phyloP scores from a whole-genome alignment of 2,797 vertebrate genomes.

The Eleutherodactylus coqui region DNA sequence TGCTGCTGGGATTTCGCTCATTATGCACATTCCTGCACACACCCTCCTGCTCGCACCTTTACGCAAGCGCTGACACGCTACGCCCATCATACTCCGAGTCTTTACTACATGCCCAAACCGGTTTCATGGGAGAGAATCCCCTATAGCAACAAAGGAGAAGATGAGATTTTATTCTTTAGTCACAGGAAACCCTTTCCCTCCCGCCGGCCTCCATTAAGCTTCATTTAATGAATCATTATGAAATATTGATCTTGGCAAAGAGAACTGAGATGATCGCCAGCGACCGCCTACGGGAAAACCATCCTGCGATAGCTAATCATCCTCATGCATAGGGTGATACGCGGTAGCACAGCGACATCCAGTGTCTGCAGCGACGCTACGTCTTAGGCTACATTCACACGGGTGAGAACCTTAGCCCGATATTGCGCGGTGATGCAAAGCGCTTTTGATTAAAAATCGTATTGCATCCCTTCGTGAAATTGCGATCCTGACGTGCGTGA shows the following conservation, averaged over 20 bases:
- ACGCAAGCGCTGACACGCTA: constrained; percentile 8
- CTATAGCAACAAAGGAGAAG: background rate
- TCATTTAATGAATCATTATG: constrained; percentile 42
- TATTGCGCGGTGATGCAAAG: no score
- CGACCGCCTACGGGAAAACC: background rate
- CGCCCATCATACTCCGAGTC: background rate
- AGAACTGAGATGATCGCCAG: background rate
- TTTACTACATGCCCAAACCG: constrained; percentile 19
- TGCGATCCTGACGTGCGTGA: no score
- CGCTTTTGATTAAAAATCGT: no score
- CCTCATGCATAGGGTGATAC: no score
- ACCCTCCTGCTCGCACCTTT: background rate
- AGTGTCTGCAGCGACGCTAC: no score
- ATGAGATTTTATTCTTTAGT: background rate
- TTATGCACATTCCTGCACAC: constrained; percentile 38
- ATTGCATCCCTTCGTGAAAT: no score
- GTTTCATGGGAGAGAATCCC: constrained; percentile 21
- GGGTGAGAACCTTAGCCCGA: no score
- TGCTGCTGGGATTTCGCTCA: background rate
- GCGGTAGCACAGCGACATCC: constrained; percentile 39
- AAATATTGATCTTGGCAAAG: constrained; percentile 37
- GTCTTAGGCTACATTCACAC: no score
- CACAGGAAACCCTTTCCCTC: constrained; percentile 1
- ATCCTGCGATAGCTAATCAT: background rate
- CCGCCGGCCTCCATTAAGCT: background rate